Conservation (phyloP, 2,888 invertebrate genomes). For the Drosophila austrosaltans region DNA sequence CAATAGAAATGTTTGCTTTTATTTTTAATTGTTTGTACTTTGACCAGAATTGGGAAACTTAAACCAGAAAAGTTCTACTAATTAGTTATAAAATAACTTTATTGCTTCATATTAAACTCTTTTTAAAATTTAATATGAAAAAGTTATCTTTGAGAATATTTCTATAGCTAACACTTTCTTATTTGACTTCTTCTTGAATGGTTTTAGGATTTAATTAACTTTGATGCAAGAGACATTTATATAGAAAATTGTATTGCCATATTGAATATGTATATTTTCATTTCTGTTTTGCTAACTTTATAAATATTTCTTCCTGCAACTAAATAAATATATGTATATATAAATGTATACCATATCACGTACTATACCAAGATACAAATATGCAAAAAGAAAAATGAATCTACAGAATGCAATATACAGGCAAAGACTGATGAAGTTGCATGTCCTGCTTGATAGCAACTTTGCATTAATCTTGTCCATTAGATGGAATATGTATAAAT, state of each 20-base stretch:
- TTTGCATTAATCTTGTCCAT: constrained; percentile 26
- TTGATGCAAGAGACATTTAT: no score
- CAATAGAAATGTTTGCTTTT: constrained; percentile 3
- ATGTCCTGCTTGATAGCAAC: constrained; percentile 26
- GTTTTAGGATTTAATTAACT: no score
- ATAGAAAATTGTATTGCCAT: neutral
- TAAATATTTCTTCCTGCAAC: neutral
- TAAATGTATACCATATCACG: neutral
- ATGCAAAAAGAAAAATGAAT: constrained; percentile 9
- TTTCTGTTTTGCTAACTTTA: neutral
- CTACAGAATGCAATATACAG: constrained; percentile 5
- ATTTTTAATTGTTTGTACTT: constrained; percentile 1
- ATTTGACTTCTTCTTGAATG: no score
- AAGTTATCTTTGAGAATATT: no score
- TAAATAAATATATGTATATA: constrained; percentile 3
- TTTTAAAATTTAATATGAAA: no score
- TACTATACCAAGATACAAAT: neutral
- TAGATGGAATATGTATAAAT: constrained; percentile 21
- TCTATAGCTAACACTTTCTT: no score
- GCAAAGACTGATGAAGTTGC: constrained; percentile 11
- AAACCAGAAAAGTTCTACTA: neutral
- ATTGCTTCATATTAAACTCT: no score
- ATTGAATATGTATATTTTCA: neutral
- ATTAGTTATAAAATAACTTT: no score
- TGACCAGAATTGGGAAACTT: neutral